Evolutionary conservation across 64 coral and sea anemone genomes (phyloP), one percentile per base, ranked within the genome.

Genomic region (Trachythela sp.): DNA sequence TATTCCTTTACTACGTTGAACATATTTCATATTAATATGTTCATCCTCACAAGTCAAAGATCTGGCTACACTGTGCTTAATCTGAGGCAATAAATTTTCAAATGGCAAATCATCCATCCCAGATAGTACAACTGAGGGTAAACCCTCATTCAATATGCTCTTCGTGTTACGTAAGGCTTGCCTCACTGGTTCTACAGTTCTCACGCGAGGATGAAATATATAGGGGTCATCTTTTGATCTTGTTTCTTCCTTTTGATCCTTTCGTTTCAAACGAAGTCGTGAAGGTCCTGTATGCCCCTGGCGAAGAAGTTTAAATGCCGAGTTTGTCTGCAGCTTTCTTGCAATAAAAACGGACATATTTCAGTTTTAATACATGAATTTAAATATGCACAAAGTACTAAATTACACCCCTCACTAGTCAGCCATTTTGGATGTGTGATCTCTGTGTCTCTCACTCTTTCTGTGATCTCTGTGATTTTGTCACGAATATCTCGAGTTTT

Each of bases 31-130:
- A 2, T 80, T 30, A 31, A 1, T 10, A 35, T 80, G 32, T 7
- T 35, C 34, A 37, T 37, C 75, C 14, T 37, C 33, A 30, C 1
- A 20, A 80, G 33, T 0, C 31, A 68, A n/a, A 68, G 30, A n/a
- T 6, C 31, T 29, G 20, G 20, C 33, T 35, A 80, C 15, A 39
- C 75, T 80, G 20, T 39, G 31, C 15, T 37, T 37, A 80, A 80
- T 80, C 15, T 35, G 75, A 37, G 75, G 75, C 75, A 80, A 39
- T 80, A 80, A 37, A 37, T 80, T 39, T 29, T 80, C 75, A 80
- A 35, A 80, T 34, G 37, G 75, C 15, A 80, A 29, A 39, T 80
- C 33, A 80, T 80, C 33, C 30, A 36, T 35, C 15, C 15, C 75
- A 80, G 75, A 80, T 17, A 37, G 33, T 2, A 39, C 37, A 13